Conservation (phyloP, 2,888 invertebrate species). For the Molorchus minor region DNA sequence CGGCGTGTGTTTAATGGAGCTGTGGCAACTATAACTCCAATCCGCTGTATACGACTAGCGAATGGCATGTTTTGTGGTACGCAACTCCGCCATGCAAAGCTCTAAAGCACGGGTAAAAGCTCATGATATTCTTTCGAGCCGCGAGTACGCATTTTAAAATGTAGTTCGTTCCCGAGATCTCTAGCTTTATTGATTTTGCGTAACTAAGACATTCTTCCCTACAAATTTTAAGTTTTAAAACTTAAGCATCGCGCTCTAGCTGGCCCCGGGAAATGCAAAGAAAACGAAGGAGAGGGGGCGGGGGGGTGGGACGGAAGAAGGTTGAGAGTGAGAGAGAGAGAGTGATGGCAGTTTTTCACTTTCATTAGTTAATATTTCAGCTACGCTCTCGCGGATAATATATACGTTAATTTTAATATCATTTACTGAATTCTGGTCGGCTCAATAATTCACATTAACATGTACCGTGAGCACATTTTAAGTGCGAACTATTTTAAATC, state of each 20-base stretch:
- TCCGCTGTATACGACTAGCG: too few relatives aligned
- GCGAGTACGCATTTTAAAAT: conserved; percentile 57
- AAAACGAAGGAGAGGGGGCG: conserved; percentile 50
- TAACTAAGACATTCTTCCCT: conserved; percentile 63
- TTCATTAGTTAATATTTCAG: conserved; percentile 55
- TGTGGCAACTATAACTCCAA: too few relatives aligned
- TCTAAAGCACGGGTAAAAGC: conserved; percentile 35
- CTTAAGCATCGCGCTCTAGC: conserved; percentile 57
- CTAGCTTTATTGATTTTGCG: conserved; percentile 64
- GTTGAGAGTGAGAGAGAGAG: conserved; percentile 42
- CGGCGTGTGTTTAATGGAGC: too few relatives aligned
- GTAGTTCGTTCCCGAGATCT: conserved; percentile 58
- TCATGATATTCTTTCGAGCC: conserved; percentile 54
- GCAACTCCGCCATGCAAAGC: conserved; percentile 12
- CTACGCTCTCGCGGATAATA: conserved; percentile 35
- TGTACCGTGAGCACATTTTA: too few relatives aligned
- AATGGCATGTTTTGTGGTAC: too few relatives aligned
- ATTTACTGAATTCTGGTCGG: too few relatives aligned
- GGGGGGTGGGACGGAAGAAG: conserved; percentile 47
- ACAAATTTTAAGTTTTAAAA: conserved; percentile 64
- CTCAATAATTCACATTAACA: too few relatives aligned
- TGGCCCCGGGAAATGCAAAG: conserved; percentile 57
- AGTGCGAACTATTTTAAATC: too few relatives aligned
- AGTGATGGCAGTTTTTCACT: conserved; percentile 54
- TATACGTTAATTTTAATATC: conserved; percentile 33